Base-by-base conservation (phyloP, 1,140 invertebrate species). In the Dreissena rostriformis region DNA sequence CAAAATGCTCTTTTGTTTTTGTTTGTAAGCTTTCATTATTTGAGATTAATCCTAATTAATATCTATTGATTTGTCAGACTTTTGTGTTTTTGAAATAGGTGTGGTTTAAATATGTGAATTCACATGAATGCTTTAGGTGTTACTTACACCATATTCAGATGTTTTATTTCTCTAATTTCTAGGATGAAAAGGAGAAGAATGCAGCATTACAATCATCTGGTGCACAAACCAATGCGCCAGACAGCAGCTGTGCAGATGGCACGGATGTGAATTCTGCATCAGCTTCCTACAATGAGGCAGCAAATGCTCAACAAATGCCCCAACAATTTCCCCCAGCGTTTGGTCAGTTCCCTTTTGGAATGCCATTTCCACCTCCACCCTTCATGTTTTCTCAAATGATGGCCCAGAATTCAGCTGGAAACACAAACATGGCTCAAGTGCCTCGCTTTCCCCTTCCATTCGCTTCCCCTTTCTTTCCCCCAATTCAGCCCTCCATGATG, bases 141-240 rank as follows among this genome's bases (percentile, higher is more conserved):
- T 67, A 66, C 1, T n/a, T 66, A 24, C 8, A 24, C 17, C 61
- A 26, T 39, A 15, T 63, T 17, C 39, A 67, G 15, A 51, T 12
- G 29, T 12, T 22, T 53, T 68, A 52, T 68, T 28, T 17, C 26
- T 39, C 53, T 29, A 11, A 15, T 39, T 57, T 74, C 11, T 19
- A 86, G 85, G 80, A 68, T 78, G 85, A 86, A 73, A 82, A 86
- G 65, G 85, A 86, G 67, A 86, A 86, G 67, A 83, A 83, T 78
- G 85, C 72, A 65, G 77, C 77, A 28, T 24, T 80, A 26, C 57
- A 75, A 49, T 57, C 67, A 39, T 24, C 39, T 22, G 17, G 39
- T 15, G 19, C 68, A 39, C 24, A 57, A 49, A 12, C 22, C 29
- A 14, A 26, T 12, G 10, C 26, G 24, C 19, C 71, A 49, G 51